These are phyloP conservation scores for Epiblema foenella DNA, from an alignment of 2,888 invertebrate species.

Conservation along the genomic window DNA sequence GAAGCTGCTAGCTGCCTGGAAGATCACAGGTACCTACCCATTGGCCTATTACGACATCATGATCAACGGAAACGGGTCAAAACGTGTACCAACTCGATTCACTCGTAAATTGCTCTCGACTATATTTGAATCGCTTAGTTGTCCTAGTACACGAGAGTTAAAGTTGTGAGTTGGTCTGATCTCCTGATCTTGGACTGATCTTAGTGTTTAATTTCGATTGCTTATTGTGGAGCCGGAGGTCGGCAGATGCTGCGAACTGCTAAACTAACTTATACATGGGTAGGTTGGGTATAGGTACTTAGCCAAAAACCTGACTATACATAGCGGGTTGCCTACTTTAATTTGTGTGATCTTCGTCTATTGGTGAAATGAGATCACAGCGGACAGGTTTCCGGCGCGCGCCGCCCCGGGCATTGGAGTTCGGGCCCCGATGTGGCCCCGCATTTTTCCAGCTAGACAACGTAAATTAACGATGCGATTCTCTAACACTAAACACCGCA, in stretches of 20 bases:
- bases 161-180: too few species aligned
- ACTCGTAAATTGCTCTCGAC: too few species aligned
- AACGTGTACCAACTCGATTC: too few species aligned
- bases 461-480: background rate
- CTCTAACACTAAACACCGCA: background rate
- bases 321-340: background rate
- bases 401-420: conserved; percentile 6
- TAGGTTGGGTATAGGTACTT: too few species aligned
- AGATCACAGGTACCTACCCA: background rate
- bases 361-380: conserved; percentile 14
- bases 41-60: background rate
- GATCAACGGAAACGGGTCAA: background rate
- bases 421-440: background rate
- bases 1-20: background rate
- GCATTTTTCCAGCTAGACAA: background rate
- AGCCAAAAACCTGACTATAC: background rate
- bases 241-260: too few species aligned
- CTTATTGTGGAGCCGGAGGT: too few species aligned
- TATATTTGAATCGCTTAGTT: too few species aligned
- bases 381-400: conserved; percentile 29
- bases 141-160: too few species aligned
- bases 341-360: background rate
- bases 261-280: too few species aligned
- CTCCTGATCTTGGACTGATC: too few species aligned
- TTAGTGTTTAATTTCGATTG: too few species aligned